Evolutionary conservation across 2,888 invertebrate genomes (phyloP), one percentile per base, ranked within the genome.

Genomic region (Megaustenia siamemsis): DNA sequence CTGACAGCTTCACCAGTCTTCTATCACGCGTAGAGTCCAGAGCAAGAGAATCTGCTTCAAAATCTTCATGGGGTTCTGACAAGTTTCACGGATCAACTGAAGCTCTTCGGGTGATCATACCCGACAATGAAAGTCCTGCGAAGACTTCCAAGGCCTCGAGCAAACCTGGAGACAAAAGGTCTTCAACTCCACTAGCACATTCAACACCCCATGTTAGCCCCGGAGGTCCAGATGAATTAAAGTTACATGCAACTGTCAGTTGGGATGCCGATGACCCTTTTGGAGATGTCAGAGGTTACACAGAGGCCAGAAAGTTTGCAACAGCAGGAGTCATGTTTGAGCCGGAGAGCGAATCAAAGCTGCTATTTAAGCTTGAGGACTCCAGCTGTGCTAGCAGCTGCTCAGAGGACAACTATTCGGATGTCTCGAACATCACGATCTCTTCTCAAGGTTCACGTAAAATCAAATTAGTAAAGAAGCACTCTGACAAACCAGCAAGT

Each of bases 141-240:
- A 78, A 69, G 71, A 10, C 28, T 0, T n/a, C 18, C 2, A 38
- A 24, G 49, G 56, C 76, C 12, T 45, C 43, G 18, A 53, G 10
- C 75, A 76, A 49, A 32, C 43, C n/a, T 12, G 76, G 21, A 6
- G 81, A 81, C n/a, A 82, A 21, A 12, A 75, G 38, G 10, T 60
- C 71, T 1, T 84, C 84, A 38, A 56, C 73, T 0, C 84, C 84
- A 12, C 53, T 84, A 49, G 84, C 84, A 24, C 84, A 84, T 71
- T 84, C 84, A 15, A 84, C 80, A 12, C 84, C 84, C 0, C 80
- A 80, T 60, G 84, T 80, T 35, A 84, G 84, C 38, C 84, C 84
- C 3, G 40, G 84, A n/a, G 75, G 84, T 10, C 8, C 28, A 0
- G 75, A 66, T 18, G 80, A 79, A n/a, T 24, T 69, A 12, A 71